Conservation (phyloP, 2,888 invertebrate genomes). For the Acanthosoma haemorrhoidale region DNA sequence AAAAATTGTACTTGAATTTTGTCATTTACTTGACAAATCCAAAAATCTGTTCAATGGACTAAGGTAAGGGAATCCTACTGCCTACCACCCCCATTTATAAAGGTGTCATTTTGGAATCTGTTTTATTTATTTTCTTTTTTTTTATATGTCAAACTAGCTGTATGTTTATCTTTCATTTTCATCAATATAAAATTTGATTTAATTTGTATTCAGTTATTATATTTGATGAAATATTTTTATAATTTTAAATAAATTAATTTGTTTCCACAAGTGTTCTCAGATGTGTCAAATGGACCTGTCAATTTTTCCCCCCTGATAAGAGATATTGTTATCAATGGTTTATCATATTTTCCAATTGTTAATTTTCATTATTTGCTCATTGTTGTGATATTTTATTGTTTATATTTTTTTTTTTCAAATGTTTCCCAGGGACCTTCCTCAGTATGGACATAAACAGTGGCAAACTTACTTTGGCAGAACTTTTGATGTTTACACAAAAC, state of each 20-base stretch:
- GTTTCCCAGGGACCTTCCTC: constrained; percentile 81
- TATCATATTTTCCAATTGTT: not conserved
- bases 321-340: constrained; percentile 13
- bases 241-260: not conserved
- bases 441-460: constrained; percentile 97
- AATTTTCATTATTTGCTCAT: not conserved
- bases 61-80: constrained; percentile 55
- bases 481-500: constrained; percentile 93
- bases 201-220: not conserved
- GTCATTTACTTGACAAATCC: constrained; percentile 91
- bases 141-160: not conserved
- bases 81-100: constrained; percentile 4
- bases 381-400: not conserved
- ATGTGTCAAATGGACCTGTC: not conserved
- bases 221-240: not conserved
- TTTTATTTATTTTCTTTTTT: not conserved
- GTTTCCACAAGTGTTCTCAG: not conserved
- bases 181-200: not conserved
- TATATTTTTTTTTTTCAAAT: not conserved
- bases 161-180: not conserved
- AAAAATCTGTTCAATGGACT: constrained; percentile 95
- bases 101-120: not conserved
- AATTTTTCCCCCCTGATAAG: constrained; percentile 19
- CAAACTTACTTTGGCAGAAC: constrained; percentile 94
- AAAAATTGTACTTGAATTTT: constrained; percentile 91